Evolutionary conservation across 2,888 invertebrate species (phyloP), one percentile per base, ranked within the genome.

Genomic region (Macroteleia sp.): DNA sequence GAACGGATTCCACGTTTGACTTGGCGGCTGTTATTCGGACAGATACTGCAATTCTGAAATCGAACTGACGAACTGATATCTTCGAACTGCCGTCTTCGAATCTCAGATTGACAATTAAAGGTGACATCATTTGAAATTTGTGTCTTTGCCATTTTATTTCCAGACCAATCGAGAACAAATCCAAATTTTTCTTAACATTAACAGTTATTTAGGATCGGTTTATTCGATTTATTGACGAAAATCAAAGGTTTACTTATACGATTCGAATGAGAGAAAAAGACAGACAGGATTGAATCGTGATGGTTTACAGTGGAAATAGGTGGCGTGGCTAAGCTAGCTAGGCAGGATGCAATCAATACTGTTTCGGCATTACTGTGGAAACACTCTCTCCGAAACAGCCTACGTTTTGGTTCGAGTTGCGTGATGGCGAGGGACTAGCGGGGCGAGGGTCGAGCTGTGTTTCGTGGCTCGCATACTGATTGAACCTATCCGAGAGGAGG

Each of bases 381-480:
- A 90, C 88, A 89, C 87, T 89, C 89, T 89, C 88, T 85, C 86
- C 82, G 86, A 90, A 90, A 88, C 87, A 85, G 88, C 88, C 90
- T 89, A 88, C 88, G 89, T 88, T 90, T 80, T 81, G 78, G 82
- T 80, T 87, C 86, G 83, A 79, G 79, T 50, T 46, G 42, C 59
- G 81, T 67, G 71, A 80, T 79, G 75, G 76, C 67, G 70, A 20
- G 61, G 56, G 56, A 50, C 22, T 70, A 34, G 74, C 50, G 74
- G 71, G 48, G 52, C 69, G 77, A 56, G 73, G 78, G 74, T 74
- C 57, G 73, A 78, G 74, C 80, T 83, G 83, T 82, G 86, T 83
- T 89, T 84, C 91, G 90, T 90, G 91, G 88, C 87, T 87, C 89
- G 91, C 91, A 91, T 91, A 91, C 91, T 91, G 90, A 91, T 90